Evolutionary conservation across 2,888 invertebrate species (phyloP).

Genomic region (Taenaris catops): DNA sequence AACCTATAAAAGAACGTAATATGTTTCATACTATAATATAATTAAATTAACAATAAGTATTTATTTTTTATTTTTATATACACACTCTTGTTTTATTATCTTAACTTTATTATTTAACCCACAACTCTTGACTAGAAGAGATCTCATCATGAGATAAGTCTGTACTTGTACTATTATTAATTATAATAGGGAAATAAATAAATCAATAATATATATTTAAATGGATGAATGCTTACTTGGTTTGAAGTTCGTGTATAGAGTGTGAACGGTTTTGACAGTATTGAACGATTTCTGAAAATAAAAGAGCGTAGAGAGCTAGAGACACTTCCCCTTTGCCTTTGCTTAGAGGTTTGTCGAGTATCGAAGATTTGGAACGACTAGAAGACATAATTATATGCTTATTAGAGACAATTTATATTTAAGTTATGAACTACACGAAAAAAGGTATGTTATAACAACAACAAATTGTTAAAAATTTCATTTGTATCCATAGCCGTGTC

Average conservation of each 20-base stretch:
- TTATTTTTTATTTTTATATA: not conserved
- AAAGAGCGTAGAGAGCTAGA: slow-evolving; percentile 93
- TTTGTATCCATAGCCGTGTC: too few species aligned
- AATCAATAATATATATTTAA: not conserved
- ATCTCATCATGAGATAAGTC: too few species aligned
- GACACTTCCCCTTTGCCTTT: slow-evolving; percentile 96
- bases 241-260: slow-evolving; percentile 96
- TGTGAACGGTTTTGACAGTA: slow-evolving; percentile 98
- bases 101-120: too few species aligned
- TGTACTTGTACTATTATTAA: too few species aligned
- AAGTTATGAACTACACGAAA: too few species aligned
- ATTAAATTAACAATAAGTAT: not conserved
- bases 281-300: slow-evolving; percentile 99
- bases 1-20: slow-evolving; percentile 80
- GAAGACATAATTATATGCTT: slow-evolving; percentile 51
- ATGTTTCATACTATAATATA: not conserved
- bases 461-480: too few species aligned
- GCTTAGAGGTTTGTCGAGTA: slow-evolving; percentile 94
- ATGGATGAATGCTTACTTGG: slow-evolving; percentile 88
- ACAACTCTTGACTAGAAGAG: too few species aligned
- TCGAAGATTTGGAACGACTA: slow-evolving; percentile 84
- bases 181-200: not conserved
- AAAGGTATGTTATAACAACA: too few species aligned
- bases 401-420: not conserved
- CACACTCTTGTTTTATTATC: too few species aligned